Percentiles rank a stretch among this genome's conserved stretches.
Evolutionary conservation across 2,888 invertebrate genomes (phyloP).

Genomic region (Portevinia maculata): DNA sequence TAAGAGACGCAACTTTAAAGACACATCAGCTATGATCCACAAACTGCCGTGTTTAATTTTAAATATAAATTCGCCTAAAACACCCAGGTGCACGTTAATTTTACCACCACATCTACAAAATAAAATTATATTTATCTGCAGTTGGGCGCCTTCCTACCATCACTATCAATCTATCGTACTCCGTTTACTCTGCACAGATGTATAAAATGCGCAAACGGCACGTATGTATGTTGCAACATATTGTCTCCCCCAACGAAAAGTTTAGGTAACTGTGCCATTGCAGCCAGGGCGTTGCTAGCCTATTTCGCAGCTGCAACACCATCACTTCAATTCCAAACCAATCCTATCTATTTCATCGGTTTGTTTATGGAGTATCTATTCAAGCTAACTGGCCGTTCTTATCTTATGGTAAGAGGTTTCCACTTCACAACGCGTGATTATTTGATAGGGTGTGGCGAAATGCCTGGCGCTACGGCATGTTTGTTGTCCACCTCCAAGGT

Average conservation of each 20-base stretch:
- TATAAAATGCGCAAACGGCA: constrained; percentile 55
- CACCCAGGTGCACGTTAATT: constrained; percentile 63
- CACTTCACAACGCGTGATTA: constrained; percentile 72
- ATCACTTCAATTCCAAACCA: constrained; percentile 67
- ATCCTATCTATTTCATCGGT: constrained; percentile 72
- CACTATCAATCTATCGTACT: constrained; percentile 35
- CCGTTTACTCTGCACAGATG: constrained; percentile 44
- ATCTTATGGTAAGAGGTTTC: constrained; percentile 68
- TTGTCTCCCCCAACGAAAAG: constrained; percentile 68
- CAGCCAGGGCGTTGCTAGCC: constrained; percentile 71
- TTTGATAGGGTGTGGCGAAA: constrained; percentile 68
- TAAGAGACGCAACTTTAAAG: constrained; percentile 10
- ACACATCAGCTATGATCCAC: constrained; percentile 39
- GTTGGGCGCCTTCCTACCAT: constrained; percentile 60
- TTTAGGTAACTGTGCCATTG: constrained; percentile 68
- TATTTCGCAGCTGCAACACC: constrained; percentile 74
- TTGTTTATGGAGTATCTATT: constrained; percentile 64
- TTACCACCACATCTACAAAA: constrained; percentile 44
- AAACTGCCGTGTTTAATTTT: constrained; percentile 44
- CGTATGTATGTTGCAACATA: constrained; percentile 69
- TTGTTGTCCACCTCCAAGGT: constrained; percentile 71
- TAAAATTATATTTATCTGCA: constrained; percentile 43
- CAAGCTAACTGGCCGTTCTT: constrained; percentile 62
- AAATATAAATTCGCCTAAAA: constrained; percentile 54
- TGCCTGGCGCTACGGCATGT: constrained; percentile 64